phyloP scores from a whole-genome alignment of 64 coral and sea anemone genomes.

The Montipora sp. region DNA sequence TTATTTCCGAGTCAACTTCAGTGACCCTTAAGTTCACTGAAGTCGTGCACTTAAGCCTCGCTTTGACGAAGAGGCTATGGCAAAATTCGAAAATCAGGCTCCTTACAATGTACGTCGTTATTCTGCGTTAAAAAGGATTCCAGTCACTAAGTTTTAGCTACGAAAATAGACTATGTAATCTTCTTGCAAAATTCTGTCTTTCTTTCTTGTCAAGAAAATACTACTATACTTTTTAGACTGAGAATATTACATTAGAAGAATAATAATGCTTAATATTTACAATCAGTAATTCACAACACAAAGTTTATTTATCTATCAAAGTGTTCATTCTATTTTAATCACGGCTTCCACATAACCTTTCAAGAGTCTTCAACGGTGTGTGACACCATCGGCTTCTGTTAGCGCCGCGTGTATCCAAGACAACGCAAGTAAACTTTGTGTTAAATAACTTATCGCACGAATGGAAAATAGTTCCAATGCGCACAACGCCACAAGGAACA shows the following conservation, averaged over 20 bases:
- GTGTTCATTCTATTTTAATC: not conserved
- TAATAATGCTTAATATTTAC: not conserved
- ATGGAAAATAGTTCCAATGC: too few species aligned
- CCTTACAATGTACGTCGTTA: not conserved
- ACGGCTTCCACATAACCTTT: not conserved
- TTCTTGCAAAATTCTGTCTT: not conserved
- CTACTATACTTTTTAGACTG: not conserved
- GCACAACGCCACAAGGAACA: too few species aligned
- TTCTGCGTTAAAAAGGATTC: not conserved
- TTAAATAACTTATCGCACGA: too few species aligned
- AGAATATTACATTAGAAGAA: not conserved
- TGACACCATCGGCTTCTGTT: too few species aligned
- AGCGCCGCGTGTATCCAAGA: too few species aligned
- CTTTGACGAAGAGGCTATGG: too few species aligned
- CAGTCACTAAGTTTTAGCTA: not conserved
- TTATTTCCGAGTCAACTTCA: too few species aligned
- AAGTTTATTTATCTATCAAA: not conserved
- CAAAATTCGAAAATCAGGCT: too few species aligned
- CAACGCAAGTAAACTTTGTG: too few species aligned
- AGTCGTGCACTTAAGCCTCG: too few species aligned
- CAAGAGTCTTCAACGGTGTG: not conserved
- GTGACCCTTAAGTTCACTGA: too few species aligned
- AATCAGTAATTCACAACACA: not conserved
- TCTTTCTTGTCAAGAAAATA: not conserved
- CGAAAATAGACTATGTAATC: constrained; percentile 9